These are phyloP conservation scores for Conomelus anceps DNA, from an alignment of 2,888 invertebrate genomes.

Conservation along the genomic window DNA sequence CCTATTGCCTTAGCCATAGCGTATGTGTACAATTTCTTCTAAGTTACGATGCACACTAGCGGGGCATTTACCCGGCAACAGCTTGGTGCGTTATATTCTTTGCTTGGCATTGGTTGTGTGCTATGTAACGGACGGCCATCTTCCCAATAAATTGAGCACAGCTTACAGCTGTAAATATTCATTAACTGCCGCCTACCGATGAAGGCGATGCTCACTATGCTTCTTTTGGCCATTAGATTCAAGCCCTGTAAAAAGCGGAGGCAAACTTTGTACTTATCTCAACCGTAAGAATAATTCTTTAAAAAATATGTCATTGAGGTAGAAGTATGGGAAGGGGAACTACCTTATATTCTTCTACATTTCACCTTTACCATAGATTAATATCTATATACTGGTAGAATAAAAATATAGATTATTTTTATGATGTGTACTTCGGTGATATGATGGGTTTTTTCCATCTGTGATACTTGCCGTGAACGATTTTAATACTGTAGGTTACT, in stretches of 20 bases:
- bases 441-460: too few species aligned
- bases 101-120: not conserved
- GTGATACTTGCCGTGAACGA: too few species aligned
- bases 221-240: not conserved
- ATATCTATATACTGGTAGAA: too few species aligned
- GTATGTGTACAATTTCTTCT: not conserved
- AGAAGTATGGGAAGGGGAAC: too few species aligned
- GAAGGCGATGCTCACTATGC: not conserved
- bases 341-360: not conserved
- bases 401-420: too few species aligned
- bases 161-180: not conserved
- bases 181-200: not conserved
- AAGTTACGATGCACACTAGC: not conserved
- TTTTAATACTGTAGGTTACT: too few species aligned
- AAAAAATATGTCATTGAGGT: not conserved
- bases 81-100: not conserved
- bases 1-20: not conserved
- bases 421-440: too few species aligned
- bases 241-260: not conserved
- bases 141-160: not conserved
- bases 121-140: not conserved
- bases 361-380: too few species aligned
- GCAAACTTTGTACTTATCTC: not conserved
- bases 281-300: too few species aligned
- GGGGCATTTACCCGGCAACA: not conserved